Conservation (phyloP, 2,797 vertebrate species). For the Cirrhinus molitorella region DNA sequence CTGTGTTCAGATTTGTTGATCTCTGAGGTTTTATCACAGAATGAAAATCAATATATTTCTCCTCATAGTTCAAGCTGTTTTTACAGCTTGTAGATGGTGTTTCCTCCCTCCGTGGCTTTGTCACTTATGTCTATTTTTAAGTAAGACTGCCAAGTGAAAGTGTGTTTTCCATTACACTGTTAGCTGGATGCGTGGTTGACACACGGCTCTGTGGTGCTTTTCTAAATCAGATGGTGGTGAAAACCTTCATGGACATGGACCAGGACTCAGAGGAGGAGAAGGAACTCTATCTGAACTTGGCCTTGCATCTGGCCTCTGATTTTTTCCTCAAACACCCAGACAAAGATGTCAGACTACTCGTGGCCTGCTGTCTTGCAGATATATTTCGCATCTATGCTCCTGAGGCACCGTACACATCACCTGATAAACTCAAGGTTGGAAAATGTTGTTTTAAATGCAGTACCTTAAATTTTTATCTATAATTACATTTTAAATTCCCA, state of each 20-base stretch:
- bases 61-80: not conserved
- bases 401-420: conserved; percentile 96
- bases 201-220: not conserved
- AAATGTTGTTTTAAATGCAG: not conserved
- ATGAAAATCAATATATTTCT: not conserved
- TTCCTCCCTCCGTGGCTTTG: not conserved
- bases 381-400: conserved; percentile 99
- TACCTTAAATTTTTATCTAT: not conserved
- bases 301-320: conserved; percentile 97
- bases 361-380: conserved; percentile 97
- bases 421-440: conserved; percentile 94
- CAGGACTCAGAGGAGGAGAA: conserved; percentile 99
- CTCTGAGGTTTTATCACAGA: not conserved
- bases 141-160: conserved; percentile 8
- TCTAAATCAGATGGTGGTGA: conserved; percentile 93
- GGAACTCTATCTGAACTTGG: conserved; percentile 94
- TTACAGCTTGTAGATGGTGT: conserved; percentile 17
- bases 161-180: conserved; percentile 39
- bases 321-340: conserved; percentile 99
- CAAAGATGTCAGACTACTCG: conserved; percentile 96
- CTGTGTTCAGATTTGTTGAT: not conserved
- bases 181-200: not conserved
- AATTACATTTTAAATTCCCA: conserved; percentile 9
- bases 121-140: conserved; percentile 20
- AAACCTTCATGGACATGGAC: conserved; percentile 99